Base-by-base conservation (phyloP, 1,140 invertebrate species). In the Metopolophium dirhodum region DNA sequence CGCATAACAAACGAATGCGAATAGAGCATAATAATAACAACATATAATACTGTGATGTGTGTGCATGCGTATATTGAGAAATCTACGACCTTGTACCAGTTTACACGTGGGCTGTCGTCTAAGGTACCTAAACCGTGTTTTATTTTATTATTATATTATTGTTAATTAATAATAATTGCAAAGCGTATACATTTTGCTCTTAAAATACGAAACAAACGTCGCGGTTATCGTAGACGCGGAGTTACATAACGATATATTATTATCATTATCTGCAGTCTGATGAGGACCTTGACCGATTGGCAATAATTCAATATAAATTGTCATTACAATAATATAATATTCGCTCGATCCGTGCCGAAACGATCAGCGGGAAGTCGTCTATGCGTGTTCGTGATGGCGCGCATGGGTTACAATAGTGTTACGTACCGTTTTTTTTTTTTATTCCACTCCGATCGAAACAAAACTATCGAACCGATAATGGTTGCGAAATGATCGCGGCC, bases 1-100 rank as follows among this genome's bases (percentile, higher is more conserved):
- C 51, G 20, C 51, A 54, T 7, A 54, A 54, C 51, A 54, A 23
- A 54, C 51, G 51, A 47, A 87, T 49, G n/a, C 41, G 9, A 30
- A 87, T 87, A n/a, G 4, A n/a, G 0, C 20, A 22, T 23, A 18
- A 47, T 22, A 30, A 45, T 37, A 89, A 54, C n/a, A 54, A 54
- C 51, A 23, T 22, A 68, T 77, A 77, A 77, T n/a, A 77, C 20
- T 77, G 30, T 77, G 61, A n/a, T 18, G n/a, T n/a, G 49, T 20
- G 49, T 35, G 22, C n/a, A 47, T 6, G n/a, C 30, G 90, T 92
- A 83, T 92, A 83, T 92, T 92, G 90, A n/a, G 61, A 92, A 92
- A 92, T 41, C 9, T 6, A 51, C 77, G 90, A 83, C 90, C 90
- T 92, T 83, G 90, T 92, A 83, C 68, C 90, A 37, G 90, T 51